phyloP scores from a whole-genome alignment of 2,888 invertebrate species.

The Nasonovia ribisnigri region DNA sequence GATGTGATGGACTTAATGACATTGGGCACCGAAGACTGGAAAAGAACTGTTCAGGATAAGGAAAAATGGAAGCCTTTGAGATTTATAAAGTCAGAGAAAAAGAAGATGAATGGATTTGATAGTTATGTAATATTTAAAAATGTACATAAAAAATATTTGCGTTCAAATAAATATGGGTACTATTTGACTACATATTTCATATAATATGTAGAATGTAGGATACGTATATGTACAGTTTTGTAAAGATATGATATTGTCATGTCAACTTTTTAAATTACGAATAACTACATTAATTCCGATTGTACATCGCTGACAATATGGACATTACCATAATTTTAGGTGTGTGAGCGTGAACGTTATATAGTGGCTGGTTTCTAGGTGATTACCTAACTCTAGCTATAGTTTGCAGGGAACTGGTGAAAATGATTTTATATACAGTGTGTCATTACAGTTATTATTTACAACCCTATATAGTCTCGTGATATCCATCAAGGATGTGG shows the following conservation, averaged over 20 bases:
- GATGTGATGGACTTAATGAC: too few species aligned
- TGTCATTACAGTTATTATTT: not conserved
- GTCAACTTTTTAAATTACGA: not conserved
- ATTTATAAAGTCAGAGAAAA: too few species aligned
- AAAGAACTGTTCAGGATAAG: too few species aligned
- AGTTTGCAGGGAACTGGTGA: not conserved
- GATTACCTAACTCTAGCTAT: not conserved
- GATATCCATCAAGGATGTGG: conserved; percentile 15
- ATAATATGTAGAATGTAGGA: not conserved
- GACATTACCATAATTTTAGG: not conserved
- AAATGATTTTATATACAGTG: not conserved
- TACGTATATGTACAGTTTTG: not conserved
- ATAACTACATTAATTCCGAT: not conserved
- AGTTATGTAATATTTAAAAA: not conserved
- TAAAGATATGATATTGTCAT: not conserved
- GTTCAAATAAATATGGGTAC: not conserved
- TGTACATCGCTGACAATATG: not conserved
- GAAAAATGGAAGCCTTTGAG: too few species aligned
- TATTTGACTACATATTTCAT: not conserved
- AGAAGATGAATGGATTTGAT: too few species aligned
- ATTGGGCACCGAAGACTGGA: too few species aligned
- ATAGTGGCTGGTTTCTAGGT: not conserved
- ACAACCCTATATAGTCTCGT: not conserved
- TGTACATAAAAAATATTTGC: not conserved
- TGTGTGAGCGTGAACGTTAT: not conserved